phyloP scores from a whole-genome alignment of 1,140 invertebrate genomes.

The Achroia grisella region DNA sequence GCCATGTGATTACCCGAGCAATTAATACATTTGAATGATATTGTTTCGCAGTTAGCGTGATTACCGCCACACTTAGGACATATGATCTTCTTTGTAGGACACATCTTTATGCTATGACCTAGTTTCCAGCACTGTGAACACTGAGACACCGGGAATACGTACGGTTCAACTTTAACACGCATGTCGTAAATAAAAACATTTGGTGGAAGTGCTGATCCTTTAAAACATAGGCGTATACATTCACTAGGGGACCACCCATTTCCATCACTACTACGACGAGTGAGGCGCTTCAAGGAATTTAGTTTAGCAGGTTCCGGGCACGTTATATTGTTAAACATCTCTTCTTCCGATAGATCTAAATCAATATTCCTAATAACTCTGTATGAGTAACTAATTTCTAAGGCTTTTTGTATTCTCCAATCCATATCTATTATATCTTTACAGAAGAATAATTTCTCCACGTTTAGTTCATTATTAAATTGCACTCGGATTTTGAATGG shows the following conservation, averaged over 20 bases:
- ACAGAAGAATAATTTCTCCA: slow-evolving; percentile 2
- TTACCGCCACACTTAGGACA: slow-evolving; percentile 23
- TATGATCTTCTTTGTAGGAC: slow-evolving; percentile 12
- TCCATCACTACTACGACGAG: neutral
- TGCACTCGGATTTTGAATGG: neutral
- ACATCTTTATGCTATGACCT: slow-evolving; percentile 10
- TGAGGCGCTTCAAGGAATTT: slow-evolving; percentile 1
- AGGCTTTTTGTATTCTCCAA: slow-evolving; percentile 1
- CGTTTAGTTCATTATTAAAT: slow-evolving; percentile 2
- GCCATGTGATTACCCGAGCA: slow-evolving; percentile 18
- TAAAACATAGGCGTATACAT: slow-evolving; percentile 5
- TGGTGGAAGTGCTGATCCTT: neutral
- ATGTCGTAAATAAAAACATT: slow-evolving; percentile 1
- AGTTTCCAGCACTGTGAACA: slow-evolving; percentile 17
- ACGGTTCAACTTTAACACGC: slow-evolving; percentile 2
- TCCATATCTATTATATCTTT: slow-evolving; percentile 2
- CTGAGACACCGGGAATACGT: slow-evolving; percentile 10
- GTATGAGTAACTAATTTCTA: slow-evolving; percentile 2
- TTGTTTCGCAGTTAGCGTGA: slow-evolving; percentile 22
- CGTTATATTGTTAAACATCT: neutral
- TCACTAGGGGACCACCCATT: slow-evolving; percentile 1
- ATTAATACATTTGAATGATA: slow-evolving; percentile 18
- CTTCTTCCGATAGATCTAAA: slow-evolving; percentile 3
- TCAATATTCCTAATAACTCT: slow-evolving; percentile 8
- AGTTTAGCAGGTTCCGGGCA: neutral